phyloP scores from a whole-genome alignment of 2,797 vertebrate genomes.

The Clamator glandarius region DNA sequence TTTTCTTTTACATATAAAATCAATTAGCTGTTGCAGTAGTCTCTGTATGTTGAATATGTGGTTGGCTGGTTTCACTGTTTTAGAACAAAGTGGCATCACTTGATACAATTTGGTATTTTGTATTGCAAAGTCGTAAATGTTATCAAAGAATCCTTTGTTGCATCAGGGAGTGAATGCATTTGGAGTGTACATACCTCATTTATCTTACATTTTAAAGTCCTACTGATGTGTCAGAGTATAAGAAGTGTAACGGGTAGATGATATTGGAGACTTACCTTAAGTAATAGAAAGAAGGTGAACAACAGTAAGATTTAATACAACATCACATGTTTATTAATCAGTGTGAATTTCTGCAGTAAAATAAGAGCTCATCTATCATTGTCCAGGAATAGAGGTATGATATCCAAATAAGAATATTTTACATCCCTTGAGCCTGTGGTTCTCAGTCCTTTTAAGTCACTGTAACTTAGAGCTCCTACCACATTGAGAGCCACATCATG shows the following conservation, averaged over 20 bases:
- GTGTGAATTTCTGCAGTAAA: not conserved
- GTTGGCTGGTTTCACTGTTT: not conserved
- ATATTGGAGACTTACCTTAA: not conserved
- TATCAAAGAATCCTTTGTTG: not conserved
- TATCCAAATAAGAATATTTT: not conserved
- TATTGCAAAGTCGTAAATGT: not conserved
- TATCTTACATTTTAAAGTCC: not conserved
- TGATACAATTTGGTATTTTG: not conserved
- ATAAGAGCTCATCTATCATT: not conserved
- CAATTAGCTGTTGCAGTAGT: not conserved
- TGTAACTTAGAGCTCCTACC: not conserved
- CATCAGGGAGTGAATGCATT: not conserved
- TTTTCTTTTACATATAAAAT: constrained; percentile 5
- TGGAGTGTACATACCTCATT: not conserved
- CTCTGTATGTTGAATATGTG: not conserved
- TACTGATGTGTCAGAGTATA: not conserved
- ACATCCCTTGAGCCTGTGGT: not conserved
- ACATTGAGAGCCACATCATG: not conserved
- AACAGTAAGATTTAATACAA: not conserved
- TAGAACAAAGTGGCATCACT: not conserved
- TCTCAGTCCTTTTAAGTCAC: not conserved
- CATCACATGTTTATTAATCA: not conserved
- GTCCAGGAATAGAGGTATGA: not conserved
- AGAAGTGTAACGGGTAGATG: not conserved
- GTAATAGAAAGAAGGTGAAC: not conserved